Base-by-base conservation (phyloP, 2,797 vertebrate genomes). In the Phalanger gymnotis region DNA sequence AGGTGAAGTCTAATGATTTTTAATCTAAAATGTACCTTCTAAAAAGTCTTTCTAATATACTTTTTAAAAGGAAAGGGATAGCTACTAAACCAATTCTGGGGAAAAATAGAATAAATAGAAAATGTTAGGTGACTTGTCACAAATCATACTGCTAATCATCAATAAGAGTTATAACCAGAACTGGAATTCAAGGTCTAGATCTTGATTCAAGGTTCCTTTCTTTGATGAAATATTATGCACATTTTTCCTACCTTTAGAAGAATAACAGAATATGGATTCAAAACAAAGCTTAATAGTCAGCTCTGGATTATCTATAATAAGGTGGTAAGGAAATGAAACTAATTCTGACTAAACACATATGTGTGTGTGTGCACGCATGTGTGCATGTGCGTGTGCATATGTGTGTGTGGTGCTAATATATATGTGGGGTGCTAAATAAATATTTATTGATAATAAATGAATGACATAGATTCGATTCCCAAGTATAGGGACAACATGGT, bases 281-380 rank as follows among this genome's bases (percentile, higher is more conserved):
- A 55, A 53, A 90, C 81, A 95, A 93, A 93, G 87, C 73, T n/a
- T 55, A 81, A 94, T 55, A 91, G 25, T 73, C 0, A 40, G 22
- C 28, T 94, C 91, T 94, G 89, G 53, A 91, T 91, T 91, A 91
- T n/a, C 73, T 96, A 61, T 22, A 90, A 73, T 22, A 56, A 54
- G 28, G 4, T 90, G 90, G 73, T 90, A 25, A 96, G 92, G 54
- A 52, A 96, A 4, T 53, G 58, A 61, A 61, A 61, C 31, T 12
- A 61, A 34, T 22, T 56, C 22, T 54, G 53, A 54, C 53, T 54
- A 31, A 30, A 57, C 25, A 57, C 10, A 19, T 61, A 61, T 34
- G 14, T 34, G 10, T 66, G 7, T n/a, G 31, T n/a, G n/a, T n/a
- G n/a, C n/a, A n/a, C n/a, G n/a, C n/a, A n/a, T n/a, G n/a, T n/a